A percentile compares a stretch with the other conserved stretches of the same genome.
These are phyloP conservation scores for Meda fulgida DNA, from an alignment of 2,797 vertebrate genomes.

Conservation along the genomic window DNA sequence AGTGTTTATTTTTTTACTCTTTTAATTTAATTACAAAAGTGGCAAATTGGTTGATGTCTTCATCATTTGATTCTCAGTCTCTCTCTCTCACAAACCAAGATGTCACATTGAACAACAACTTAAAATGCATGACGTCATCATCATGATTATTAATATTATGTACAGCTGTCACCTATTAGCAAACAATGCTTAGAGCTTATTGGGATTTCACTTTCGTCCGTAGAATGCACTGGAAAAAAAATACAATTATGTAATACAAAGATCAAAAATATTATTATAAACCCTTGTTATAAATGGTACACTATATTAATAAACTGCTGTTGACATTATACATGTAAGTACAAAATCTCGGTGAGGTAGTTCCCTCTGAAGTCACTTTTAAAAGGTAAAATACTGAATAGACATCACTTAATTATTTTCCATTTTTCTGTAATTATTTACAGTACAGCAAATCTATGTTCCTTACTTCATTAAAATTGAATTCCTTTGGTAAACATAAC, in stretches of 20 bases:
- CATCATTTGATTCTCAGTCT: constrained; percentile 69
- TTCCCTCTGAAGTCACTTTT: constrained; percentile 85
- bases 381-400: constrained; percentile 86
- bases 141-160: constrained; percentile 66
- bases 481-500: constrained; percentile 87
- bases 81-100: constrained; percentile 69
- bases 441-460: constrained; percentile 82
- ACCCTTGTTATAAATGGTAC: constrained; percentile 87
- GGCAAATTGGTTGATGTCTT: constrained; percentile 74
- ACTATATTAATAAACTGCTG: constrained; percentile 85
- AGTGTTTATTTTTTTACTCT: constrained; percentile 78
- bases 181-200: constrained; percentile 83
- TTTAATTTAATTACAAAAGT: constrained; percentile 84
- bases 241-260: constrained; percentile 89
- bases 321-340: constrained; percentile 84
- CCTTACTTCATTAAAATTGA: constrained; percentile 77
- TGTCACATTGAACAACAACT: constrained; percentile 79
- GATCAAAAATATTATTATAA: constrained; percentile 89
- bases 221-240: constrained; percentile 84
- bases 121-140: constrained; percentile 76
- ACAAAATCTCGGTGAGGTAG: constrained; percentile 87
- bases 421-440: constrained; percentile 67
- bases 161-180: constrained; percentile 81
- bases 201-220: constrained; percentile 80
- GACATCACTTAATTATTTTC: constrained; percentile 73